phyloP scores from a whole-genome alignment of 1,140 invertebrate species.

The Whitmania pigra region DNA sequence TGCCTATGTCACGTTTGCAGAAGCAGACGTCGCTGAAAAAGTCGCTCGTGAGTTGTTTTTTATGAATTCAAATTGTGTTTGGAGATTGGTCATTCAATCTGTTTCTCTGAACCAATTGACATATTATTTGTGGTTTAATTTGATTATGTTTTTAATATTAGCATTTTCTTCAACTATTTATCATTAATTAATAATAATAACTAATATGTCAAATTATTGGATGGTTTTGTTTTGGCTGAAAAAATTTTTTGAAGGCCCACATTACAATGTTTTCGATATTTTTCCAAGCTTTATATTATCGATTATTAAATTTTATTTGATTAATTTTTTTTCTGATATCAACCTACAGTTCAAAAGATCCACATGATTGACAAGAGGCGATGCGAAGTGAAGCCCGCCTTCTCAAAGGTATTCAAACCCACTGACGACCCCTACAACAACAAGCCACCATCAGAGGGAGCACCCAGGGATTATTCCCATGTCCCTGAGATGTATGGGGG shows the following conservation, averaged over 20 bases:
- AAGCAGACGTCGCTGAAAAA: slow-evolving; percentile 28
- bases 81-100: too few species aligned
- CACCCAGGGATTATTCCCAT: not conserved
- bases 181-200: too few species aligned
- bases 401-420: not conserved
- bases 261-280: not conserved
- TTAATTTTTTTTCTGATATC: not conserved
- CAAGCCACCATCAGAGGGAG: too few species aligned
- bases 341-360: slow-evolving; percentile 11
- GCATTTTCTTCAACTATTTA: too few species aligned
- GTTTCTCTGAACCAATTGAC: too few species aligned
- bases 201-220: too few species aligned
- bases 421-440: too few species aligned
- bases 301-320: not conserved
- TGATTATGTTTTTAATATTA: not conserved
- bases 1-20: slow-evolving; percentile 27
- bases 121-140: not conserved
- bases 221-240: too few species aligned
- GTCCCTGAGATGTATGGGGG: slow-evolving; percentile 4
- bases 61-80: not conserved
- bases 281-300: not conserved
- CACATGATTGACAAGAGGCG: slow-evolving; percentile 14
- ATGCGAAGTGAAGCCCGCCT: slow-evolving; percentile 15
- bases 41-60: slow-evolving; percentile 5
- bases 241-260: too few species aligned